Percentiles rank a stretch among this genome's conserved stretches.
Evolutionary conservation across 1,140 invertebrate species (phyloP).

Genomic region (Prorops nasuta): DNA sequence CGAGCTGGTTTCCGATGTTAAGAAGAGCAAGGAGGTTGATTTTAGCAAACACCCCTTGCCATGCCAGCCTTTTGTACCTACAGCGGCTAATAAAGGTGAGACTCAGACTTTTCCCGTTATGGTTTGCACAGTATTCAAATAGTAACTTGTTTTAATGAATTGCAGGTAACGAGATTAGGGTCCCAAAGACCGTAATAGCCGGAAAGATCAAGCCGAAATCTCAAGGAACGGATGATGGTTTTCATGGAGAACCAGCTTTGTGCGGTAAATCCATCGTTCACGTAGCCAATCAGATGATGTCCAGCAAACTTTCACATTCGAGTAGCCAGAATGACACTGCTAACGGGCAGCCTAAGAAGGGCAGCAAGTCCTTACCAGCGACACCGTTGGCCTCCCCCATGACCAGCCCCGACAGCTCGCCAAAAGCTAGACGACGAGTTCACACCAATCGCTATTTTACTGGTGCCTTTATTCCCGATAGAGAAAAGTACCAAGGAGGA

Average conservation of each 20-base stretch:
- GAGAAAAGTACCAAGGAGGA: conserved; percentile 54
- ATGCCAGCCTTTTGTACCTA: conserved; percentile 63
- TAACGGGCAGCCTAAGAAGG: conserved; percentile 33
- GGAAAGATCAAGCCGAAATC: conserved; percentile 57
- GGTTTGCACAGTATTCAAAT: no score
- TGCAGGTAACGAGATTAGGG: no score
- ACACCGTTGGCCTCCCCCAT: conserved; percentile 65
- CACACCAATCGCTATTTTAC: conserved; percentile 57
- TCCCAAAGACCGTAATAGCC: conserved; percentile 19
- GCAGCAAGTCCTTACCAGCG: conserved; percentile 69
- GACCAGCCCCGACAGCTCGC: conserved; percentile 60
- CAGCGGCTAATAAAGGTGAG: conserved; percentile 31
- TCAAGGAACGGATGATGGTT: conserved; percentile 66
- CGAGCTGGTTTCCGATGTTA: conserved; percentile 20
- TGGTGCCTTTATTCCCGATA: conserved; percentile 45
- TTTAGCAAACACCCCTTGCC: conserved; percentile 67
- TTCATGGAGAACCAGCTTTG: conserved; percentile 67
- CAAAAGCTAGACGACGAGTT: conserved; percentile 43
- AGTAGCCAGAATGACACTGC: background rate
- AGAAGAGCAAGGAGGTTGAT: conserved; percentile 53
- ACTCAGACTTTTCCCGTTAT: no score
- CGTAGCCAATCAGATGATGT: conserved; percentile 72
- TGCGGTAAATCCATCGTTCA: conserved; percentile 71
- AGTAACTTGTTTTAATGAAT: no score
- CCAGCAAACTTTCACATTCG: conserved; percentile 46